These are phyloP conservation scores for Gallinago undulata DNA, from an alignment of 2,113 vertebrate species.

Conservation along the genomic window DNA sequence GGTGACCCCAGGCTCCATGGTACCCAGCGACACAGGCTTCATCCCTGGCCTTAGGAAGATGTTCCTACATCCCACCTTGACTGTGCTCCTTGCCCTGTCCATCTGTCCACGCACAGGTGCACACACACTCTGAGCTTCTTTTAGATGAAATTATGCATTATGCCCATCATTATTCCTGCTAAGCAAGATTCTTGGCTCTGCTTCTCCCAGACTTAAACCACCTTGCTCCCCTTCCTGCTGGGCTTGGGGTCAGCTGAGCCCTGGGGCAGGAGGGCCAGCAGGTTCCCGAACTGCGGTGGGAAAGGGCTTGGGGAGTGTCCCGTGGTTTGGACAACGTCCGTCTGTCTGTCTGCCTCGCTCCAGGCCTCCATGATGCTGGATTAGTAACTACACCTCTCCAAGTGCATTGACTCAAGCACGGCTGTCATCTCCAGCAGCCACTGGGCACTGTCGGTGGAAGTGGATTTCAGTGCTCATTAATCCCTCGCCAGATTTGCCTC, in stretches of 20 bases:
- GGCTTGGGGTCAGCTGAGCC: background rate
- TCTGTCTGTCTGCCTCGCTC: background rate
- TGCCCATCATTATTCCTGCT: background rate
- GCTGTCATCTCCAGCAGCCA: conserved; percentile 1
- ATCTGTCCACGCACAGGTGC: fast-evolving
- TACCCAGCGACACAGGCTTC: background rate
- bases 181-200: background rate
- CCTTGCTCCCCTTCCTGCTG: background rate
- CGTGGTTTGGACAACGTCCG: background rate
- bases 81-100: background rate
- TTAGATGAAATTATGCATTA: background rate
- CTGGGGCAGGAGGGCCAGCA: background rate
- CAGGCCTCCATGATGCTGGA: background rate
- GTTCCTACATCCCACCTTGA: fast-evolving
- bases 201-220: background rate
- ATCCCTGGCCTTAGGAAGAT: background rate
- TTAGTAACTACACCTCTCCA: background rate
- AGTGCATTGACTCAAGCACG: background rate
- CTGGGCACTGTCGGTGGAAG: background rate
- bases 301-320: background rate
- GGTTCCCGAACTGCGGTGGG: background rate
- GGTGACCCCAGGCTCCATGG: fast-evolving
- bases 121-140: background rate
- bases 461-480: conserved; percentile 22
- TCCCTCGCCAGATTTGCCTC: conserved; percentile 8